Percentiles rank a stretch among this genome's conserved stretches.
Evolutionary conservation across 2,888 invertebrate species (phyloP).

Genomic region (Patella ulyssiponensis): DNA sequence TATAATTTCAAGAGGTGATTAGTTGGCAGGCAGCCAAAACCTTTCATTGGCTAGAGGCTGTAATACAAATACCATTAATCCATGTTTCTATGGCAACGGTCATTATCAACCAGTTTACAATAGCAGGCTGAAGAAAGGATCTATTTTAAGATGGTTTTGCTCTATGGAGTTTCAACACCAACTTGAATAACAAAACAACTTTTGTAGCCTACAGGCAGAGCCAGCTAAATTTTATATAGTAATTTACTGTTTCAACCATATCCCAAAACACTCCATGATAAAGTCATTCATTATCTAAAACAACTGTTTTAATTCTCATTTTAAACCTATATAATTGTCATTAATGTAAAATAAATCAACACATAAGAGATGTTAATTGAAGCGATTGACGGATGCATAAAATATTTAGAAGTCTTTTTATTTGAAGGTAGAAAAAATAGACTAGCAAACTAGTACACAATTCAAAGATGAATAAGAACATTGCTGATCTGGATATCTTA

Average conservation of each 20-base stretch:
- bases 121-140: constrained; percentile 7
- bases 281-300: no score
- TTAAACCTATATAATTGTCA: no score
- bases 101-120: constrained; percentile 13
- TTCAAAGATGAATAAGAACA: no score
- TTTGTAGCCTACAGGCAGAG: neutral
- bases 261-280: no score
- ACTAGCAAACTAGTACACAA: no score
- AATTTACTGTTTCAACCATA: neutral
- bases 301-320: no score
- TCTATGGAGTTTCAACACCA: neutral
- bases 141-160: constrained; percentile 9
- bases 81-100: constrained; percentile 11
- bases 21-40: constrained; percentile 30
- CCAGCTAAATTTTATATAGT: neutral
- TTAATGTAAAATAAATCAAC: no score
- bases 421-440: no score
- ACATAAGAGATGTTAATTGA: no score
- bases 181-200: constrained; percentile 2
- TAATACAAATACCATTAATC: constrained; percentile 13
- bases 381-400: no score
- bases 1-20: neutral
- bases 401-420: no score
- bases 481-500: no score
- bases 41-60: constrained; percentile 11